Evolutionary conservation across 1,140 invertebrate genomes (phyloP), one percentile per base, ranked within the genome.

Genomic region (Leptestheria dahalacensis): DNA sequence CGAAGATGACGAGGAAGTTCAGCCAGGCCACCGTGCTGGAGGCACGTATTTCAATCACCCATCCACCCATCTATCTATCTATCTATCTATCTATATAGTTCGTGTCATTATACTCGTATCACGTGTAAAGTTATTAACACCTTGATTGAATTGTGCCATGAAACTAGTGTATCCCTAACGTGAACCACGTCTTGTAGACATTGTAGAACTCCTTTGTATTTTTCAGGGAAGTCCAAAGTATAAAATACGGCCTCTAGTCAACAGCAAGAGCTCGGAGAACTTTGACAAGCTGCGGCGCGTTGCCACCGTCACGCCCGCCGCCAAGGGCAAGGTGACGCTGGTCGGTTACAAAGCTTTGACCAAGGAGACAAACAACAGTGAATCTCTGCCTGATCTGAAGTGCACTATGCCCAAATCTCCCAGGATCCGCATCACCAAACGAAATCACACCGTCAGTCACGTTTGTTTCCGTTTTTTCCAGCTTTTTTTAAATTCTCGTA

Each of bases 281-380:
- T 55, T 55, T 41, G 26, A 55, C 4, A 24, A 29, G 20, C 53
- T 55, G 1, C 26, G 53, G 21, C 53, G 53, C 3, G 53, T 55
- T 20, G 53, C 53, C 53, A 55, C 0, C 51, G n/a, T 53, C 51
- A 21, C 3, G 1, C n/a, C 21, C 26, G 26, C 53, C 25, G 53
- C 24, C 26, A 55, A 28, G 12, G 1, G 53, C 1, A 62, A 57
- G 47, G 75, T 76, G 55, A 69, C 70, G 41, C 63, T 71, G 41
- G 54, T 68, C 53, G 69, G 67, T 58, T 71, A 68, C 65, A 75
- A 71, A 68, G 70, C 76, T 60, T 66, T 80, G 61, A 78, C 79
- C 65, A 71, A 75, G 51, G 75, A 78, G 77, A 64, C 77, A 75
- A 62, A 67, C 79, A 65, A 65, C 59, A 68, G 66, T 61, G 73